These are phyloP conservation scores for Montipora capricornis DNA, from an alignment of 64 coral and sea anemone genomes.

Conservation along the genomic window DNA sequence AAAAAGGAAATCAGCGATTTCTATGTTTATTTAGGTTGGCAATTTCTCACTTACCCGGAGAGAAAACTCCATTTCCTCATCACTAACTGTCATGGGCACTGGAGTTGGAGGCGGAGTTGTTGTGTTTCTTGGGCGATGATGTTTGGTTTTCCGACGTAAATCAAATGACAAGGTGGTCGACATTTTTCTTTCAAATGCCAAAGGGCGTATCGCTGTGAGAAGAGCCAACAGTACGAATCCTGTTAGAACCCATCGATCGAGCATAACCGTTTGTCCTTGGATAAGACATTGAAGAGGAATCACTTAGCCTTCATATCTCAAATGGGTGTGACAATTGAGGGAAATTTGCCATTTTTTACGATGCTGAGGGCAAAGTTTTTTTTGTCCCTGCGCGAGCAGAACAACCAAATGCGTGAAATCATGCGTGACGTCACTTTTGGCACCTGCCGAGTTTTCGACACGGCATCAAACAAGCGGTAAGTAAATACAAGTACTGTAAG, in stretches of 20 bases:
- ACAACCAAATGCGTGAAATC: constrained; percentile 39
- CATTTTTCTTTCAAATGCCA: constrained; percentile 38
- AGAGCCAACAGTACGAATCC: neutral
- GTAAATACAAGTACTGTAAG: neutral
- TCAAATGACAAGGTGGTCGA: constrained; percentile 74
- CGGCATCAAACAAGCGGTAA: neutral
- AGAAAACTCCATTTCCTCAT: constrained; percentile 83
- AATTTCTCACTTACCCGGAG: constrained; percentile 48
- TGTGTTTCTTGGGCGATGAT: constrained; percentile 42
- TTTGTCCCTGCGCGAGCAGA: constrained; percentile 22
- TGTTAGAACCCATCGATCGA: constrained; percentile 43
- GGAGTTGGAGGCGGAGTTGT: neutral
- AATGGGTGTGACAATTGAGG: neutral
- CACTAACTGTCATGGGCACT: neutral
- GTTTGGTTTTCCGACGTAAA: constrained; percentile 78
- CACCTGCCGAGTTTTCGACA: constrained; percentile 35
- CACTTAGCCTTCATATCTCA: neutral
- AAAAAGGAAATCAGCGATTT: no score
- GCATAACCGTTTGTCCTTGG: constrained; percentile 45
- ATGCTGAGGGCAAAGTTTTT: neutral
- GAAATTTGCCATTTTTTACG: neutral
- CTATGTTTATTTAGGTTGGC: no score
- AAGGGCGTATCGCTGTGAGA: neutral
- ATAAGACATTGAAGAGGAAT: constrained; percentile 53
- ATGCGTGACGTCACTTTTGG: constrained; percentile 58